Base-by-base conservation (phyloP, 2,797 vertebrate species). In the Megaceryle alcyon region DNA sequence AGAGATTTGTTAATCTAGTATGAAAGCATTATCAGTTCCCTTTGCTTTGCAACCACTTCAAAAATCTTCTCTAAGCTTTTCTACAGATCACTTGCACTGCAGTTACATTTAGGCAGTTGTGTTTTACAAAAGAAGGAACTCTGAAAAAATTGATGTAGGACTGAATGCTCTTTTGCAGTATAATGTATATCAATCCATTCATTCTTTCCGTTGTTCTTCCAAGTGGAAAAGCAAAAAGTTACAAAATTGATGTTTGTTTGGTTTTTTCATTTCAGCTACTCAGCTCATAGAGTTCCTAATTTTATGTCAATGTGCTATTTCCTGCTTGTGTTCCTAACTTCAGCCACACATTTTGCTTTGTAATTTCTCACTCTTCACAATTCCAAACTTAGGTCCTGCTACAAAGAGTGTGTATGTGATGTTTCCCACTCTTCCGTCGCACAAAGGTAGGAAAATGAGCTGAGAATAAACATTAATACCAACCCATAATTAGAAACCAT, bases 1-100 rank as follows among this genome's bases (percentile, higher is more conserved):
- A 91, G 81, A 94, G 72, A 92, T 95, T 92, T 97, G 89, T 96
- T 96, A 94, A 96, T 95, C 91, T 92, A 44, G 35, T 88, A 93
- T 72, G 76, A 96, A 94, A 90, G 46, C 61, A 56, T 92, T 94
- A 94, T 88, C 71, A 51, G 59, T 77, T 93, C 72, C 78, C 54
- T 86, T 83, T 88, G 69, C 91, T 88, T 93, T 91, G 46, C 87
- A 75, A 33, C 57, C 82, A 83, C 91, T 94, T 91, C 65, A 86
- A 72, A 94, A 88, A 53, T 63, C 72, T 93, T 89, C 57, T 80
- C 53, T 28, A 57, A 71, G 83, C 48, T 80, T 71, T 94, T 76
- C 87, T 69, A n/a, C 61, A 63, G 26, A 71, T 37, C 26, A 54
- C 26, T 82, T 33, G 65, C 22, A 26, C 3, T 59, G 61, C 46